A percentile compares a stretch with the other conserved stretches of the same genome.
Evolutionary conservation across 2,113 vertebrate genomes (phyloP).

Genomic region (Ameiurus melas): DNA sequence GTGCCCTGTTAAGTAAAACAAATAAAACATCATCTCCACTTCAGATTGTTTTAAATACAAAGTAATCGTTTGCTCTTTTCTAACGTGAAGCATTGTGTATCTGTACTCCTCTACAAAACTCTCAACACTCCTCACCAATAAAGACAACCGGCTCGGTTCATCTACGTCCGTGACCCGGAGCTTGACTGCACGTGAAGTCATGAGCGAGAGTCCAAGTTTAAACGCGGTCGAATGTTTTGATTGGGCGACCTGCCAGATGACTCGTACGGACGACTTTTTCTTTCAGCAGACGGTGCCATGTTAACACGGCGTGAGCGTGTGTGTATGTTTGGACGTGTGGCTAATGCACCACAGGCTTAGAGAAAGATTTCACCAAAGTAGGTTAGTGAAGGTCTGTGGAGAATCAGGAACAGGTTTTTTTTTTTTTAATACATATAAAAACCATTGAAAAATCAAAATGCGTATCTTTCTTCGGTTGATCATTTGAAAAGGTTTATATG

Average conservation of each 20-base stretch:
- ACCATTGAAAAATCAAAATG: neutral
- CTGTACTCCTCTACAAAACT: neutral
- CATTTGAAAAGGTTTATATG: neutral
- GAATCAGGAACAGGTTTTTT: neutral
- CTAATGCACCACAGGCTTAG: constrained; percentile 12
- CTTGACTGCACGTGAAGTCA: neutral
- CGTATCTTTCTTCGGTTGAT: neutral
- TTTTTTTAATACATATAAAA: neutral
- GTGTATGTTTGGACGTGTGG: constrained; percentile 4
- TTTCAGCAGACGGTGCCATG: neutral
- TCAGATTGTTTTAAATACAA: neutral
- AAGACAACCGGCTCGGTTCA: neutral
- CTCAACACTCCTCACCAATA: neutral
- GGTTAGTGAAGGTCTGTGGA: neutral
- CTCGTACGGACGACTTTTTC: neutral
- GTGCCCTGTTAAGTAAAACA: neutral
- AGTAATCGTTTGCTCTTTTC: neutral
- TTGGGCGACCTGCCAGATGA: neutral
- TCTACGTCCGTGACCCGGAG: neutral
- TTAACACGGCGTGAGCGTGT: constrained; percentile 15
- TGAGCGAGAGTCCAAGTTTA: neutral
- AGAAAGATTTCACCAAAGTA: neutral
- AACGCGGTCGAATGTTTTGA: constrained; percentile 20
- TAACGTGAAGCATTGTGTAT: neutral
- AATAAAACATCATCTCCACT: neutral